Evolutionary conservation across 1,140 invertebrate species (phyloP).

Genomic region (Zaprionus gabonicus): DNA sequence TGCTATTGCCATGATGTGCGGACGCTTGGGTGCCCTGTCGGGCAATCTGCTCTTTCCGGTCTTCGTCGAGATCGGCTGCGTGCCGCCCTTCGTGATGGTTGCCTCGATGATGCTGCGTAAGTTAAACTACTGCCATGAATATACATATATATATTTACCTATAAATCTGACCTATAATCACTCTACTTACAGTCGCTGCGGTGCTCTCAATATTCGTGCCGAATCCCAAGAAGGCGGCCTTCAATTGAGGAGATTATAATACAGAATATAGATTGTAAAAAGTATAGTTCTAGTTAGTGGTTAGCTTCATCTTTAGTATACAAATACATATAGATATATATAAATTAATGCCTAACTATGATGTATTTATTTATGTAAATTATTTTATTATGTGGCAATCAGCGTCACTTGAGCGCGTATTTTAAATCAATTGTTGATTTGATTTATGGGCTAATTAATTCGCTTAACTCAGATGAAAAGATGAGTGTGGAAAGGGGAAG

Average conservation of each 20-base stretch:
- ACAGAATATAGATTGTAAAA: constrained; percentile 11
- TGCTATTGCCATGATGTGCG: constrained; percentile 79
- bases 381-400: constrained; percentile 5
- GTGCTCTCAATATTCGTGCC: constrained; percentile 62
- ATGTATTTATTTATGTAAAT: neutral
- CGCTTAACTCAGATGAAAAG: neutral
- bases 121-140: constrained; percentile 3
- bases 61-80: constrained; percentile 73
- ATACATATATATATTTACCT: neutral
- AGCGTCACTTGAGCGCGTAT: neutral
- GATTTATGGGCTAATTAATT: neutral
- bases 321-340: neutral
- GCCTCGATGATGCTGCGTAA: constrained; percentile 67
- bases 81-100: constrained; percentile 81
- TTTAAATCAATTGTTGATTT: neutral
- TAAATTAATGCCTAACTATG: neutral
- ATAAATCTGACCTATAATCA: neutral
- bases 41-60: constrained; percentile 79
- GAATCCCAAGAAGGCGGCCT: constrained; percentile 62
- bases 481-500: neutral
- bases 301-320: neutral
- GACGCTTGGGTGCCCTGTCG: constrained; percentile 74
- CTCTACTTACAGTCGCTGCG: constrained; percentile 51
- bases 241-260: constrained; percentile 13
- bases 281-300: neutral